These are phyloP conservation scores for Bombus vancouverensis DNA, from an alignment of 1,140 invertebrate species.

Conservation along the genomic window DNA sequence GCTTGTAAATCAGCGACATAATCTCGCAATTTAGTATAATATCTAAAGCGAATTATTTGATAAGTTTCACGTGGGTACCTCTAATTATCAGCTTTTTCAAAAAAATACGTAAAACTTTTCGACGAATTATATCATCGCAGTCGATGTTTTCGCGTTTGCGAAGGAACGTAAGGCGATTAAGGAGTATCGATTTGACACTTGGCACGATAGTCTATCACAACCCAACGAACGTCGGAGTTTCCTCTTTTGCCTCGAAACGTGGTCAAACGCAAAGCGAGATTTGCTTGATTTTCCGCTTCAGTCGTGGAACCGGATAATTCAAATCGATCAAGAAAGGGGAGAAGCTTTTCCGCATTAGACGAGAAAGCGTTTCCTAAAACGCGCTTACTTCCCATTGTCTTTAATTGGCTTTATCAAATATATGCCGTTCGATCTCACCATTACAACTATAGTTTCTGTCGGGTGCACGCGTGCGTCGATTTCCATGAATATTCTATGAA, in stretches of 20 bases:
- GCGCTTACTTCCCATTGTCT: background rate
- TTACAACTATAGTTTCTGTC: background rate
- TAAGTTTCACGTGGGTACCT: background rate
- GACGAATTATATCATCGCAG: background rate
- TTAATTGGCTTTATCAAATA: background rate
- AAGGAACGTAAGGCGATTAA: conserved; percentile 28
- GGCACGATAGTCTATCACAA: conserved; percentile 17
- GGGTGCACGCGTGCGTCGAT: background rate
- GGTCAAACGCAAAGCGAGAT: background rate
- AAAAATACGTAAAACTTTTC: background rate
- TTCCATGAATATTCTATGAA: background rate
- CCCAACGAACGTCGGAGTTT: background rate
- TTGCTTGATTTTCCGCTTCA: no score
- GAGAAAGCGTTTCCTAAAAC: background rate
- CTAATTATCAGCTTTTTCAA: background rate
- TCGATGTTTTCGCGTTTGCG: background rate
- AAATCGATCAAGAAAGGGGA: background rate
- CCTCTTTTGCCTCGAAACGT: background rate
- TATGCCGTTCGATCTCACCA: background rate
- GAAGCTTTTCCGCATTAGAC: background rate
- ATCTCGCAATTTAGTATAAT: no score
- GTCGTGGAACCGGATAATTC: conserved; percentile 15
- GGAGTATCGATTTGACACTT: conserved; percentile 14
- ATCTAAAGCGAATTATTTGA: no score
- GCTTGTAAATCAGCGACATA: no score